Conservation (phyloP, 2,888 invertebrate species). For the Miltochrista miniata region DNA sequence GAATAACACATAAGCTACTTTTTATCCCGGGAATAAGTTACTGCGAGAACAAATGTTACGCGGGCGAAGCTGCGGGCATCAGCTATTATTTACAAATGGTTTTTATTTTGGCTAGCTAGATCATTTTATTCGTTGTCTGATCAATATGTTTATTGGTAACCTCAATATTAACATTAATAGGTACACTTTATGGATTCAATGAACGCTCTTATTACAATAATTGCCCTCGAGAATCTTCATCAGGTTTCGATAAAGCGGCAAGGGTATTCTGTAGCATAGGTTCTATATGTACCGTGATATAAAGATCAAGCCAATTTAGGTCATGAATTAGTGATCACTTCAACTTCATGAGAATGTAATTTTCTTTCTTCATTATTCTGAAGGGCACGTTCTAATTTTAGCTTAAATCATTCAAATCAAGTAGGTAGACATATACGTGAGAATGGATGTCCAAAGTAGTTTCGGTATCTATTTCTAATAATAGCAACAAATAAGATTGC, state of each 20-base stretch:
- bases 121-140: no score
- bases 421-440: no score
- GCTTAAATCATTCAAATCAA: not conserved
- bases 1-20: no score
- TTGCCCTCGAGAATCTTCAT: not conserved
- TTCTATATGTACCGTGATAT: not conserved
- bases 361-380: not conserved
- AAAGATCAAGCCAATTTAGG: not conserved
- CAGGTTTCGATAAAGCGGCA: not conserved
- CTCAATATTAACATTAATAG: no score
- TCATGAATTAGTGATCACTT: slow-evolving; percentile 1
- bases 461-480: no score
- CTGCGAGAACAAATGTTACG: no score
- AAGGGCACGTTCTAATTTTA: not conserved
- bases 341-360: not conserved
- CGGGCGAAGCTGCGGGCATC: no score
- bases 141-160: no score
- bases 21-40: no score
- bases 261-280: not conserved
- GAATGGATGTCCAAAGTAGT: not conserved
- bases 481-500: no score
- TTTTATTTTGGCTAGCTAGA: no score
- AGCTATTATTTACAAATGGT: no score
- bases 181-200: not conserved
- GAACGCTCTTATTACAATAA: not conserved